Evolutionary conservation across 2,113 vertebrate genomes (phyloP).

Genomic region (Halichoerus grypus): DNA sequence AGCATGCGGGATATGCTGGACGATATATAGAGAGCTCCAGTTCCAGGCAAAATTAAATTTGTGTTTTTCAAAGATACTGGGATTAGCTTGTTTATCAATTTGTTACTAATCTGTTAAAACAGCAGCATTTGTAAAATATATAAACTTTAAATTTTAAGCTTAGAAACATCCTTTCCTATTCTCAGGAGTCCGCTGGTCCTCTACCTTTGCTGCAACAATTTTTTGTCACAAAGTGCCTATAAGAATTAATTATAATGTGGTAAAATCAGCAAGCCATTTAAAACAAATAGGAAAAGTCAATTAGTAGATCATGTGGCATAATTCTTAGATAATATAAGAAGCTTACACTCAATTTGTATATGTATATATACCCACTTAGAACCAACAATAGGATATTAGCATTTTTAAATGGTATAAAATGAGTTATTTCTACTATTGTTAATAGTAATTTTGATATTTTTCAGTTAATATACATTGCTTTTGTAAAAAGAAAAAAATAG

Average conservation of each 20-base stretch:
- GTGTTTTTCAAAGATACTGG: constrained; percentile 65
- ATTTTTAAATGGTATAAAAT: not conserved
- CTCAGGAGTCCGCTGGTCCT: not conserved
- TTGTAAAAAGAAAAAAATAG: not conserved
- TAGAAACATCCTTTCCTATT: constrained; percentile 30
- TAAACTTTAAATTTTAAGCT: constrained; percentile 34
- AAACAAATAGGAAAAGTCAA: constrained; percentile 34
- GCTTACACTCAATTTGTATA: not conserved
- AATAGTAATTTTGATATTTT: not conserved
- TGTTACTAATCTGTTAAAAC: constrained; percentile 55
- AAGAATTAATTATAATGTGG: not conserved
- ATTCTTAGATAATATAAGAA: constrained; percentile 39
- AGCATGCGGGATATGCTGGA: not conserved
- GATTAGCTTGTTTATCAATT: constrained; percentile 67
- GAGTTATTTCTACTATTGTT: not conserved
- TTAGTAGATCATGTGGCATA: not conserved
- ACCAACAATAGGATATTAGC: not conserved
- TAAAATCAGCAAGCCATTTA: constrained; percentile 43
- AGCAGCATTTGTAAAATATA: constrained; percentile 30
- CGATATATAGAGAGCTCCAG: not conserved
- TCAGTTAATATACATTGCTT: not conserved
- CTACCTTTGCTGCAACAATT: not conserved
- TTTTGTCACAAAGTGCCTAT: not conserved
- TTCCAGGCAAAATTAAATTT: constrained; percentile 60
- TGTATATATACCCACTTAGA: not conserved